Evolutionary conservation across 1,140 invertebrate species (phyloP), one percentile per base, ranked within the genome.

Genomic region (Pseudobourletiella spinata): DNA sequence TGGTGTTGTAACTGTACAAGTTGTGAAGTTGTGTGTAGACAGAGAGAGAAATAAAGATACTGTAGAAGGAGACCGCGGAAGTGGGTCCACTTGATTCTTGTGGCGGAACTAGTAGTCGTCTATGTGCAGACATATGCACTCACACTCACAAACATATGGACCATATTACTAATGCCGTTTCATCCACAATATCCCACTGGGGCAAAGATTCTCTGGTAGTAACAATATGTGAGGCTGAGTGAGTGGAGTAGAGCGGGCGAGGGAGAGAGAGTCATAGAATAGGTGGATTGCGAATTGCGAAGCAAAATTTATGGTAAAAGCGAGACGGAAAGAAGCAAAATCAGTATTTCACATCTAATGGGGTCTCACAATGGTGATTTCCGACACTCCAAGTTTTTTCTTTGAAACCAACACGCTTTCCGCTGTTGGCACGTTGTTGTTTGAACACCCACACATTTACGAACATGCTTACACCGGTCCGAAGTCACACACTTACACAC

Each of bases 291-390:
- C 4, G 35, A 59, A 56, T 42, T 15, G 54, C 4, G 35, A 59
- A 50, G 39, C 15, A 29, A 59, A 59, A 59, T 59, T 59, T 59
- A 59, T 32, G 58, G 46, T 59, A 59, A 59, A 58, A 58, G 56
- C 16, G 56, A 26, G 16, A 28, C 18, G 39, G 46, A 59, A 59
- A 59, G 58, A 30, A 59, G 30, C 58, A 28, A 43, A 59, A 59
- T 59, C 58, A 59, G 58, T 59, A 59, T 59, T 59, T 59, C 58
- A 46, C 43, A 59, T 50, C 46, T 59, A 59, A 59, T 59, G 58
- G 58, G 57, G 24, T 50, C 46, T 29, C 32, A 59, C 58, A 59
- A 59, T 59, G 39, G 58, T 29, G 58, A 59, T 59, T 59, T 59
- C 58, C 58, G 58, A 59, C 58, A 50, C 58, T 58, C 39, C 22